These are phyloP conservation scores for Parasteatoda tepidariorum DNA, from an alignment of 1,140 invertebrate species.

Conservation along the genomic window DNA sequence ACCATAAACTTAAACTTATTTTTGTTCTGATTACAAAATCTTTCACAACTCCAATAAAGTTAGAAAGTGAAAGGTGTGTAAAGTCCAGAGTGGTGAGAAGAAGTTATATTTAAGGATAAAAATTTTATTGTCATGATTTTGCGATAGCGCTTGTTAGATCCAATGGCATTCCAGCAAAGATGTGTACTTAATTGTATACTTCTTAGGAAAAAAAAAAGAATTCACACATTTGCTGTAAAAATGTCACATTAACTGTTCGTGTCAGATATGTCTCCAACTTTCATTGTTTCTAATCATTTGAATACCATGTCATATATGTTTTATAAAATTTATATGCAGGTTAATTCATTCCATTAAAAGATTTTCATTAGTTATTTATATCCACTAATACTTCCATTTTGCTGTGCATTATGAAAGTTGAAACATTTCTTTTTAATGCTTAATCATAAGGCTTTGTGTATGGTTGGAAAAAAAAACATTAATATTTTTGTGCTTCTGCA, in stretches of 20 bases:
- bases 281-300: constrained; percentile 14
- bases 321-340: neutral
- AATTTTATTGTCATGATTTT: constrained; percentile 9
- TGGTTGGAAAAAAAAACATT: neutral
- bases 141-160: constrained; percentile 2
- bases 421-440: neutral
- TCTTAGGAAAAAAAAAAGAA: constrained; percentile 13
- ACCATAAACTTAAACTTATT: neutral
- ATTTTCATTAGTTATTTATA: constrained; percentile 11
- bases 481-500: neutral
- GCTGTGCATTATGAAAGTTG: constrained; percentile 3
- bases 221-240: constrained; percentile 34
- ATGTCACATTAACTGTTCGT: neutral
- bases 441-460: neutral
- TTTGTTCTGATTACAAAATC: constrained; percentile 10
- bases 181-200: neutral
- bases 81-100: neutral
- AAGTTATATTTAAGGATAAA: constrained; percentile 25
- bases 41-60: constrained; percentile 13
- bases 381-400: constrained; percentile 6
- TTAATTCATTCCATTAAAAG: constrained; percentile 6
- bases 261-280: constrained; percentile 6
- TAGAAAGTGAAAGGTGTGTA: neutral
- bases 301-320: constrained; percentile 23
- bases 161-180: constrained; percentile 4